Base-by-base conservation (phyloP, 2,888 invertebrate species). In the Gandaritis pyraliata region DNA sequence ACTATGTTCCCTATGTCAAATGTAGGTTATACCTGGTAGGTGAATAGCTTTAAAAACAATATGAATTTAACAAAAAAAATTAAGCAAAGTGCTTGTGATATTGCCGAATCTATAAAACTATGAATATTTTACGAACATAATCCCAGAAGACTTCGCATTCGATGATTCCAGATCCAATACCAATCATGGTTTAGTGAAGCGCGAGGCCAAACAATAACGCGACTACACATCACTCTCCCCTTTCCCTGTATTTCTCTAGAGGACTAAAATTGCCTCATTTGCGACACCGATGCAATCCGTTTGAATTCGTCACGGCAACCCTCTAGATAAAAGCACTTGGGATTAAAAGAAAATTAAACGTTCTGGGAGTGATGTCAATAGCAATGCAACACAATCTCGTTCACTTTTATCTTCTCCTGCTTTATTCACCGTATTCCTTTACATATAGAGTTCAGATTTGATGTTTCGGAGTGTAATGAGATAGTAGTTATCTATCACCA, bases 321-420 rank as follows among this genome's bases (percentile, higher is more conserved):
- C 90, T 84, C 86, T 78, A 76, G 86, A 90, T 90, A 88, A 86
- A 46, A 84, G 84, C 88, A 81, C 85, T 86, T 78, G 84, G 88
- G 90, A 90, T 92, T 90, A 92, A 90, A 91, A 90, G 90, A 91
- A 90, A 92, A 90, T 90, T 90, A 90, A 90, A 90, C 86, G 87
- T 81, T 83, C 78, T 80, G 76, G 82, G 82, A 82, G 79, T 79
- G 81, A 83, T 87, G 86, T 86, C 88, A 88, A 78, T 85, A 84
- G 84, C 89, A 80, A 85, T 80, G 76, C 77, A 77, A 74, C 68
- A 69, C 72, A 73, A 61, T 66, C 70, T 67, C 67, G 56, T 65
- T 68, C 69, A 45, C 10, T 23, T 54, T 5, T 43, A 4, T 15
- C 1, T 2, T 70, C 23, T 46, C 23, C 45, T 30, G 11, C 16